Evolutionary conservation across 2,888 invertebrate species (phyloP).

Genomic region (Yponomeuta plumbellus): DNA sequence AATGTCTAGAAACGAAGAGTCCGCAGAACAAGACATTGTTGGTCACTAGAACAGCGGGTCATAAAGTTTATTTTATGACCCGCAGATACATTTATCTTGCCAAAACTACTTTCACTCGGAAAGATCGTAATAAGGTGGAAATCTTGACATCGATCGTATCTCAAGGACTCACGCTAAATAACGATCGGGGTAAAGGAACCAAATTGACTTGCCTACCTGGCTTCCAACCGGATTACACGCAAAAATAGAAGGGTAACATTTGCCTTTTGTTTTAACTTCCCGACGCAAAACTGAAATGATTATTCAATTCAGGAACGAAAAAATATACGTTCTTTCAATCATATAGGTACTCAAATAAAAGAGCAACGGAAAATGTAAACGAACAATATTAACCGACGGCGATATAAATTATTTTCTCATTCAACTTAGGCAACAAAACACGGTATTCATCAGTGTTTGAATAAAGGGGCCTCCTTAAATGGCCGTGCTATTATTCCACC

Average conservation of each 20-base stretch:
- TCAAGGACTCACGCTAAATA: conserved; percentile 6
- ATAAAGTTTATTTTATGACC: no score
- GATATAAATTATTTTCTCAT: conserved; percentile 1
- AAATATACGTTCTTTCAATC: background rate
- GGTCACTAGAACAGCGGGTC: background rate
- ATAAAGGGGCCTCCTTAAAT: conserved; percentile 35
- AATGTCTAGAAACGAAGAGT: background rate
- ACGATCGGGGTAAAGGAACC: conserved; percentile 1
- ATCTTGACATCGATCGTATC: conserved; percentile 13
- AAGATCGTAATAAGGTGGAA: background rate
- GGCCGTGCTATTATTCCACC: conserved; percentile 22
- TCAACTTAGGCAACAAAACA: conserved; percentile 20
- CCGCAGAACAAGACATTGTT: background rate
- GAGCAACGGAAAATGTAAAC: background rate
- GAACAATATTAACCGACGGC: background rate
- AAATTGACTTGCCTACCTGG: background rate
- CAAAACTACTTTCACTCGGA: background rate
- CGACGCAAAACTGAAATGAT: background rate
- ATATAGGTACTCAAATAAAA: background rate
- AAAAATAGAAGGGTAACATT: background rate
- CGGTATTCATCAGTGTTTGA: conserved; percentile 36
- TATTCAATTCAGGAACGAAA: background rate
- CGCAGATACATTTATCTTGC: no score
- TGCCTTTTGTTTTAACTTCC: background rate
- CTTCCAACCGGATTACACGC: background rate